Evolutionary conservation across 1,140 invertebrate genomes (phyloP).

Genomic region (Lepidotrigona ventralis): DNA sequence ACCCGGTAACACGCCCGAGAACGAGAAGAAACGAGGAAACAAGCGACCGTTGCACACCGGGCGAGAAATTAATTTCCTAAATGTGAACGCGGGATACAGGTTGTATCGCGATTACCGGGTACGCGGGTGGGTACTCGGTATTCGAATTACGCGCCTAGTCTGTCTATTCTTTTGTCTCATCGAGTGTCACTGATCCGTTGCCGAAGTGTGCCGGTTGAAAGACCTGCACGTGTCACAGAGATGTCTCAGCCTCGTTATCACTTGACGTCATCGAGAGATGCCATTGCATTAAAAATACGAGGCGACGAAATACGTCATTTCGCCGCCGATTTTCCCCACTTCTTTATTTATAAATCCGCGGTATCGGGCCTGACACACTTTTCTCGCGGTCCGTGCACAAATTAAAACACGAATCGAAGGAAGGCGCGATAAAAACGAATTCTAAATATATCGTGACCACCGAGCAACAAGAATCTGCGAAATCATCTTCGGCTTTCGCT

Average conservation of each 20-base stretch:
- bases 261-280: conserved; percentile 25
- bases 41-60: conserved; percentile 7
- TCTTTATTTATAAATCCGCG: conserved; percentile 45
- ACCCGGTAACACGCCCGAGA: conserved; percentile 24
- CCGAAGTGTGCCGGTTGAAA: conserved; percentile 52
- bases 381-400: too few relatives aligned
- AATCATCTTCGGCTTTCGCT: not conserved
- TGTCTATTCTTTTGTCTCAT: not conserved
- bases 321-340: conserved; percentile 1
- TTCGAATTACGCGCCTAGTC: not conserved
- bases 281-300: conserved; percentile 52
- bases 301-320: conserved; percentile 10
- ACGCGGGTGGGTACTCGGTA: not conserved
- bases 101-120: not conserved
- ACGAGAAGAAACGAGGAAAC: conserved; percentile 38
- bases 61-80: conserved; percentile 54
- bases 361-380: conserved; percentile 39
- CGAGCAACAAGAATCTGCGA: not conserved
- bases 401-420: conserved; percentile 18
- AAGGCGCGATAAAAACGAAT: conserved; percentile 33
- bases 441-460: not conserved
- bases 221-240: conserved; percentile 15
- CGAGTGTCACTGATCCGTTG: not conserved
- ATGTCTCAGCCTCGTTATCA: conserved; percentile 28
- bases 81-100: not conserved